Evolutionary conservation across 2,113 vertebrate genomes (phyloP).

Genomic region (Phylloscopus trochilus): DNA sequence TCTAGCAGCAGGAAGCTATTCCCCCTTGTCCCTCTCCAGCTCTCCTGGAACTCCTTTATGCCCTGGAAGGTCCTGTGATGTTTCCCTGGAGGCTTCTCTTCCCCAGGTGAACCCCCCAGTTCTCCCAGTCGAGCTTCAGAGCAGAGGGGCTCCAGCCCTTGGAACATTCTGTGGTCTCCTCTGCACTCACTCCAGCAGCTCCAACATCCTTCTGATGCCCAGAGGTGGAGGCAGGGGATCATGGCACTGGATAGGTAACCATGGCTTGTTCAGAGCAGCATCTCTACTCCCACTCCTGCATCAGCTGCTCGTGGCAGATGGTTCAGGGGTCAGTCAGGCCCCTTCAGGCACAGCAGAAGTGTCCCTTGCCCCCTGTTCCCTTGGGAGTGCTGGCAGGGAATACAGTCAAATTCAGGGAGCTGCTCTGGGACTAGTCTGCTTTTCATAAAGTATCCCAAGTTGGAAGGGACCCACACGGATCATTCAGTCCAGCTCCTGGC

Average conservation of each 20-base stretch:
- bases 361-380: neutral
- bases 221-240: neutral
- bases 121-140: neutral
- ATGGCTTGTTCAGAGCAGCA: neutral
- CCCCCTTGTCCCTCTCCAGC: neutral
- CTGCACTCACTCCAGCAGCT: fast-evolving
- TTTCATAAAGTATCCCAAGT: neutral
- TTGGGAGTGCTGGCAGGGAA: neutral
- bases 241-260: neutral
- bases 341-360: fast-evolving
- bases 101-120: fast-evolving
- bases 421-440: neutral
- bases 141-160: neutral
- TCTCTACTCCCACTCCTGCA: neutral
- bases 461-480: neutral
- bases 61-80: neutral
- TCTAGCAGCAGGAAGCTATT: neutral
- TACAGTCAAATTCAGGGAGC: neutral
- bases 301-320: neutral
- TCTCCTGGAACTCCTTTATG: neutral
- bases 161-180: neutral
- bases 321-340: neutral
- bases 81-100: neutral
- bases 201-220: neutral
- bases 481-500: neutral